phyloP scores from a whole-genome alignment of 2,113 vertebrate species.

The Dascyllus trimaculatus region DNA sequence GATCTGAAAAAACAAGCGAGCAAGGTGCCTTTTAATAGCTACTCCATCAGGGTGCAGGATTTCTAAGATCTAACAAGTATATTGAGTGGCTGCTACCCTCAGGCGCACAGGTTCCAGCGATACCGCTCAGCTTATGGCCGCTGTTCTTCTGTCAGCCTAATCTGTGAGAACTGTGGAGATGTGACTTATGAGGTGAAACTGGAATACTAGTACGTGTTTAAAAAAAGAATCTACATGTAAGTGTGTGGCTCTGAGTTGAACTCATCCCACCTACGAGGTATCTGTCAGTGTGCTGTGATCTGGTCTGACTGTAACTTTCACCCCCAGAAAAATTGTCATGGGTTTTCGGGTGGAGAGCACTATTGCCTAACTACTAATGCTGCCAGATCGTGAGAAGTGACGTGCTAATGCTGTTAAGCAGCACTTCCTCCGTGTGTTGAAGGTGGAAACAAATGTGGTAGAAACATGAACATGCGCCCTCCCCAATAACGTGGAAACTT shows the following conservation, averaged over 20 bases:
- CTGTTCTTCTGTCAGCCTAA: conserved; percentile 13
- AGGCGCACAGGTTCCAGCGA: conserved; percentile 10
- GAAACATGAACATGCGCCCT: not conserved
- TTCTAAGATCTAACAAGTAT: conserved; percentile 45
- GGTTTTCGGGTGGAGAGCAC: conserved; percentile 58
- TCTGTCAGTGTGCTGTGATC: conserved; percentile 42
- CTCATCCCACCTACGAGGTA: conserved; percentile 56
- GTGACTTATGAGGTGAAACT: conserved; percentile 52
- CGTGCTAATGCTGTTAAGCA: conserved; percentile 16
- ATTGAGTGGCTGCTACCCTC: conserved; percentile 19
- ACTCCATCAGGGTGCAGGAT: conserved; percentile 23
- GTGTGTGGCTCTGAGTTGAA: conserved; percentile 23
- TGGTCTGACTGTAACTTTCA: conserved; percentile 55
- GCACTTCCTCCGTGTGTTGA: conserved; percentile 14
- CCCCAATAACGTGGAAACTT: conserved; percentile 11
- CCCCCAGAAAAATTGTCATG: conserved; percentile 49
- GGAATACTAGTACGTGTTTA: not conserved
- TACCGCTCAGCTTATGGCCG: conserved; percentile 25
- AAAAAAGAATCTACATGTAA: not conserved
- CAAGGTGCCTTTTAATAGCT: conserved; percentile 54
- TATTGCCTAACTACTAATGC: conserved; percentile 21
- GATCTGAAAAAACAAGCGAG: conserved; percentile 39
- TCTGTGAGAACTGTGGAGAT: conserved; percentile 46
- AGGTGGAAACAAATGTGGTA: conserved; percentile 22
- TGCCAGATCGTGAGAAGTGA: conserved; percentile 57